phyloP scores from a whole-genome alignment of 2,113 vertebrate species.

The Sinosuthora webbiana region DNA sequence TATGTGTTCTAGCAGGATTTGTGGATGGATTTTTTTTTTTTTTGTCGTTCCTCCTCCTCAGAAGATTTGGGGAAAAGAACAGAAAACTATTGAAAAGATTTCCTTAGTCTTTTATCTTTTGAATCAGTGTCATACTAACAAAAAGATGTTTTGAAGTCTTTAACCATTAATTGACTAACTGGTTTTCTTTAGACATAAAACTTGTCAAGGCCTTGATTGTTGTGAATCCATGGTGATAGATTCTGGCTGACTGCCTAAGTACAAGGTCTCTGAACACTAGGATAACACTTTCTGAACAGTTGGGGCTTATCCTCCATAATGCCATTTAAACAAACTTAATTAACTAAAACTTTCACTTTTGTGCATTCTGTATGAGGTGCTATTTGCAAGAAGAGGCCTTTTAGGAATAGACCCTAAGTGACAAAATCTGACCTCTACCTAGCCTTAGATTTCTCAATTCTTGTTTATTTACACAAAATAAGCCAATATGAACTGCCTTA shows the following conservation, averaged over 20 bases:
- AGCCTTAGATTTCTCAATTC: slow-evolving; percentile 34
- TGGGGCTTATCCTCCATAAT: slow-evolving; percentile 11
- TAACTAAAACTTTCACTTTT: slow-evolving; percentile 43
- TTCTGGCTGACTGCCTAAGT: slow-evolving; percentile 37
- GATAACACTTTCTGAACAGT: slow-evolving; percentile 32
- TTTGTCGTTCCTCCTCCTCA: background rate
- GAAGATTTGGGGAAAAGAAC: slow-evolving; percentile 35
- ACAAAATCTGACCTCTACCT: slow-evolving; percentile 34
- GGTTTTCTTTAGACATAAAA: slow-evolving; percentile 58
- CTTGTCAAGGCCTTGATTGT: slow-evolving; percentile 50
- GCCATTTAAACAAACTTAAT: slow-evolving; percentile 63
- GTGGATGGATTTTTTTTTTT: background rate
- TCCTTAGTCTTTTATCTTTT: slow-evolving; percentile 48
- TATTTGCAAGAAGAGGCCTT: background rate
- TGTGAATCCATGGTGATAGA: slow-evolving; percentile 35
- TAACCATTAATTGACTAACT: slow-evolving; percentile 62
- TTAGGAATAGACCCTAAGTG: background rate
- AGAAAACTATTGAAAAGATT: slow-evolving; percentile 38
- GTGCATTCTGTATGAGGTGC: background rate
- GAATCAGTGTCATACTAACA: slow-evolving; percentile 47
- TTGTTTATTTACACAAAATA: slow-evolving; percentile 59
- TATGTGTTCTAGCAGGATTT: slow-evolving; percentile 31
- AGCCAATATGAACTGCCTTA: background rate
- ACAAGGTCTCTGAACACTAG: slow-evolving; percentile 36
- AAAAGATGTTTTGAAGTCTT: slow-evolving; percentile 66